Evolutionary conservation across 1,140 invertebrate species (phyloP), one percentile per base, ranked within the genome.

Genomic region (Dinoponera quadriceps): DNA sequence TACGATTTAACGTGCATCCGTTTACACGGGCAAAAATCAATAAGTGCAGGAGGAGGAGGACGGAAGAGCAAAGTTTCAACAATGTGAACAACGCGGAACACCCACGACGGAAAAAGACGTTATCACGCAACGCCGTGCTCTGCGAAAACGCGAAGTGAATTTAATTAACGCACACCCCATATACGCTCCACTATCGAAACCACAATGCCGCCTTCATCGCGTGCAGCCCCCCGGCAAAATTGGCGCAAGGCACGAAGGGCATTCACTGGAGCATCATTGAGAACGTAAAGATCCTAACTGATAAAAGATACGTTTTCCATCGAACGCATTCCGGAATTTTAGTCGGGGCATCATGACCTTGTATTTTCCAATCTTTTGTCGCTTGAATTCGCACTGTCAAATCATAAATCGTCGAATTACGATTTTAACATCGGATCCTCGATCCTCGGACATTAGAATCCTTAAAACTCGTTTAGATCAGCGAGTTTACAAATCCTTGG

Each of bases 41-140:
- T 66, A 77, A 38, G 25, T n/a, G 48, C 27, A 18, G 22, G 65
- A 44, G 38, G 11, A 44, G 38, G 38, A 44, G 38, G 48, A 20
- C 16, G 27, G 20, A 77, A 66, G 73, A 62, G 73, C 9, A 54
- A 77, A 77, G 48, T 77, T 77, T 77, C 29, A 66, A 65, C 27
- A 51, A 77, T 18, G 59, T 54, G 44, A 77, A 51, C 72, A 13
- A 60, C 3, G 20, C 29, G 22, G 16, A 62, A 60, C 22, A 74
- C 60, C 60, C 14, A 38, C 73, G 44, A 33, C 20, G 11, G 14
- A 16, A 51, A 75, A 77, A 20, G 20, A 4, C 4, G 27, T 54
- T 49, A 54, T 77, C 60, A 66, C 29, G 73, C 60, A 66, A 54
- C 33, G 48, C 44, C 14, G 13, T 7, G 60, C 27, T 65, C n/a